A percentile compares a stretch with the other conserved stretches of the same genome.
phyloP scores from a whole-genome alignment of 2,888 invertebrate genomes.

The Pseudolycoriella hygida region DNA sequence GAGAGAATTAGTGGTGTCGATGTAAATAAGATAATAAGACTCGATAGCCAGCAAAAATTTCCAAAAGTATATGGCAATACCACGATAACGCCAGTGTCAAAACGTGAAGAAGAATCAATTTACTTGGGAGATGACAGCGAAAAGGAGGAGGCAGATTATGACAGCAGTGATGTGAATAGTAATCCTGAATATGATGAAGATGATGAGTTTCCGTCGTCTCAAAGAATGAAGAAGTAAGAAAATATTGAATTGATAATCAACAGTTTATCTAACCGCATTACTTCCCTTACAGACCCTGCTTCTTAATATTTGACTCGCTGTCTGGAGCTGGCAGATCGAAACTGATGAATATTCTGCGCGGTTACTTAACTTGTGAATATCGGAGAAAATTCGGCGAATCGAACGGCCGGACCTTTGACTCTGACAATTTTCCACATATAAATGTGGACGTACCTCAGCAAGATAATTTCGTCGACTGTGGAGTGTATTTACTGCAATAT shows the following conservation, averaged over 20 bases:
- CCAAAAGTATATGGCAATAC: conserved; percentile 50
- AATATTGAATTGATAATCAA: background rate
- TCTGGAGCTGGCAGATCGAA: conserved; percentile 58
- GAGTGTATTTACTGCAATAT: conserved; percentile 86
- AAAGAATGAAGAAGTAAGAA: conserved; percentile 10
- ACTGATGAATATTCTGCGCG: no score
- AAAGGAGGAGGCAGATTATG: conserved; percentile 63
- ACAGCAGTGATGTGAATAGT: conserved; percentile 50
- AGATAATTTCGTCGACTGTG: conserved; percentile 93
- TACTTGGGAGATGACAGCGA: conserved; percentile 56
- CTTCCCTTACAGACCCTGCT: conserved; percentile 52
- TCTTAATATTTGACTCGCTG: conserved; percentile 89
- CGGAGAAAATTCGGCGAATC: conserved; percentile 49
- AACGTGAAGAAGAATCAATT: conserved; percentile 37
- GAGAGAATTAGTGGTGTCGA: no score
- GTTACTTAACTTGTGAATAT: conserved; percentile 79
- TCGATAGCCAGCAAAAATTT: conserved; percentile 21
- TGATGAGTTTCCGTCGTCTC: conserved; percentile 13
- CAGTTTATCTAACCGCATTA: conserved; percentile 7
- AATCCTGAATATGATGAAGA: conserved; percentile 27
- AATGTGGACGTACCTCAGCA: conserved; percentile 93
- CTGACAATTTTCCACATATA: conserved; percentile 69
- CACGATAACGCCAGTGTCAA: conserved; percentile 36
- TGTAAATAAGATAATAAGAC: no score
- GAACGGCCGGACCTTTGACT: conserved; percentile 41